Percentiles rank a stretch among this genome's conserved stretches.
Evolutionary conservation across 2,888 invertebrate genomes (phyloP).

Genomic region (Parnassius smintheus): DNA sequence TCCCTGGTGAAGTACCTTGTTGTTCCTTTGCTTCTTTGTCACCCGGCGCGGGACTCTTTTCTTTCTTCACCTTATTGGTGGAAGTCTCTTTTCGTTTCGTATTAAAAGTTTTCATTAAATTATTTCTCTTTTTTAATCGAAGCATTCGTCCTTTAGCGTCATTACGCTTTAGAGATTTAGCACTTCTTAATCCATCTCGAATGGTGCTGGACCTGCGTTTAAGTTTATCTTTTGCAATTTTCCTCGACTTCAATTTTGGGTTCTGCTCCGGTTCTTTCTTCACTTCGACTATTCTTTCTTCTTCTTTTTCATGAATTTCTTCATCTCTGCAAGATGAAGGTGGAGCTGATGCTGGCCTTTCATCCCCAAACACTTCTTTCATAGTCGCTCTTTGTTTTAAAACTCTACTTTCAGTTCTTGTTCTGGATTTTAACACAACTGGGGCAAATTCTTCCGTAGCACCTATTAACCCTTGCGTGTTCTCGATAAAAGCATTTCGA

Average conservation of each 20-base stretch:
- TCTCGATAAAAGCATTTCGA: constrained; percentile 84
- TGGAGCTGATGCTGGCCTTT: constrained; percentile 91
- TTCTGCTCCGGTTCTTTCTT: constrained; percentile 60
- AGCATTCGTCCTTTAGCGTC: constrained; percentile 70
- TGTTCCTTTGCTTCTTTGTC: constrained; percentile 72
- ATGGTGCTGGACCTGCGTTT: constrained; percentile 67
- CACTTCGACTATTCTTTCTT: constrained; percentile 46
- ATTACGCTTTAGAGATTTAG: constrained; percentile 69
- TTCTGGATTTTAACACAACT: constrained; percentile 86
- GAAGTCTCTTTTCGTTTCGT: constrained; percentile 68
- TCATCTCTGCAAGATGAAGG: constrained; percentile 83
- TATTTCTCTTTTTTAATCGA: constrained; percentile 74
- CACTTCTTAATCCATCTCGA: constrained; percentile 73
- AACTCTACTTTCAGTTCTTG: constrained; percentile 87
- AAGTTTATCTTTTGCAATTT: constrained; percentile 66
- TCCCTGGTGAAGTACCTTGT: constrained; percentile 47
- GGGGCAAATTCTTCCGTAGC: constrained; percentile 85
- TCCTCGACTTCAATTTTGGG: constrained; percentile 66
- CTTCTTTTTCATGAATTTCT: constrained; percentile 51
- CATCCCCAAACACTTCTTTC: constrained; percentile 90
- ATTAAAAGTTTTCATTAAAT: constrained; percentile 65
- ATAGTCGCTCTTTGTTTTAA: constrained; percentile 88
- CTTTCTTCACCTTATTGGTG: constrained; percentile 58
- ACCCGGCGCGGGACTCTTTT: constrained; percentile 52
- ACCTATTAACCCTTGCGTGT: constrained; percentile 79